Conservation (phyloP, 2,888 invertebrate species). For the Orchesella flavescens region DNA sequence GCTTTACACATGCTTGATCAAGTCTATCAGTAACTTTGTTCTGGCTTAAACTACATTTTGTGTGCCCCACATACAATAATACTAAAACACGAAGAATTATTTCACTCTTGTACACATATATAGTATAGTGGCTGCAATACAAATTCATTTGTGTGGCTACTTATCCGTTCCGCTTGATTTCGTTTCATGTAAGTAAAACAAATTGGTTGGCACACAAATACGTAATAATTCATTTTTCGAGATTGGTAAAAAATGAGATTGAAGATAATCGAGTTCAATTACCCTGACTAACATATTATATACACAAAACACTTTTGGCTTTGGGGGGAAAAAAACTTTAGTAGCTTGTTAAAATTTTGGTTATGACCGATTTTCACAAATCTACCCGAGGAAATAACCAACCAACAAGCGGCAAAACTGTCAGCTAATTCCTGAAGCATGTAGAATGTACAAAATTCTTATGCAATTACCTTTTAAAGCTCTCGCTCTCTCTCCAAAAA, state of each 20-base stretch:
- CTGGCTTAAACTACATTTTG: too few species aligned
- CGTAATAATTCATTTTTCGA: slow-evolving; percentile 31
- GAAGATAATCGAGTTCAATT: slow-evolving; percentile 33
- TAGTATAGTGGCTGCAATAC: too few species aligned
- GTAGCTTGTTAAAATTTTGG: not conserved
- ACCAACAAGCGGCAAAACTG: not conserved
- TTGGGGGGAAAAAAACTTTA: not conserved
- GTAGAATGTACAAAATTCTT: slow-evolving; percentile 5
- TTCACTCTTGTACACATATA: too few species aligned
- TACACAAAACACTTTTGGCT: too few species aligned
- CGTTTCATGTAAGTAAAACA: not conserved
- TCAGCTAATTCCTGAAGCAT: too few species aligned
- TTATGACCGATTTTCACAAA: not conserved
- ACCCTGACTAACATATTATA: not conserved
- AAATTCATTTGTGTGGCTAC: too few species aligned
- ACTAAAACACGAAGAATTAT: too few species aligned
- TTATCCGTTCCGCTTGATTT: too few species aligned
- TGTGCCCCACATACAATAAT: too few species aligned
- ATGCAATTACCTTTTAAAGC: not conserved
- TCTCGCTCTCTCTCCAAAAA: not conserved
- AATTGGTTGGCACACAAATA: slow-evolving; percentile 17
- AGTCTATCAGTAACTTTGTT: too few species aligned
- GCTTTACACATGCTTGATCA: too few species aligned
- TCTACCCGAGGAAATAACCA: too few species aligned
- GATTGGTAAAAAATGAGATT: slow-evolving; percentile 23